These are phyloP conservation scores for Achlya flavicornis DNA, from an alignment of 2,888 invertebrate genomes.

Conservation along the genomic window DNA sequence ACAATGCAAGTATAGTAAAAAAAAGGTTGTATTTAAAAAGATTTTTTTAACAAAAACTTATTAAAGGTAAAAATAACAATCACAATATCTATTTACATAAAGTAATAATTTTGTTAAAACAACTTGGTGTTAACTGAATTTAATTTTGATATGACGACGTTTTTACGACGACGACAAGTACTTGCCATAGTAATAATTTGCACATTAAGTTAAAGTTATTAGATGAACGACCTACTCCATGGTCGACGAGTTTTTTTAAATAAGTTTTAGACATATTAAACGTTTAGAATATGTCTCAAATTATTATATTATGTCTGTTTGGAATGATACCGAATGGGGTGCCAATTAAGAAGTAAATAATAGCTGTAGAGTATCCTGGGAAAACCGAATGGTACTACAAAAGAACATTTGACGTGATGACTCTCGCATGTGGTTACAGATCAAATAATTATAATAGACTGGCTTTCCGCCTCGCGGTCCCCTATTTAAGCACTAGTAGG, in stretches of 20 bases:
- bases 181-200: background rate
- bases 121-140: background rate
- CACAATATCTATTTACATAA: background rate
- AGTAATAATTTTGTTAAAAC: background rate
- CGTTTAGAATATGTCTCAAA: background rate
- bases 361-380: background rate
- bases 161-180: background rate
- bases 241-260: background rate
- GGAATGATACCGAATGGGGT: background rate
- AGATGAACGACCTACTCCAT: conserved; percentile 5
- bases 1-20: too few species aligned
- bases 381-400: background rate
- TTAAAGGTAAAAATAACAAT: too few species aligned
- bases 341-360: background rate
- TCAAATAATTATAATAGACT: too few species aligned
- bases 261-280: background rate
- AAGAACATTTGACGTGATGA: too few species aligned
- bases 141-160: background rate
- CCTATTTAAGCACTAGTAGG: too few species aligned
- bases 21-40: too few species aligned
- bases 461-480: too few species aligned
- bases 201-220: conserved; percentile 4
- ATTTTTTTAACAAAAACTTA: too few species aligned
- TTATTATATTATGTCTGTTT: background rate
- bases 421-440: too few species aligned